Percentiles rank a stretch among this genome's conserved stretches.
Conservation (phyloP, 2,797 vertebrate genomes). For the Acanthurus leucopareius region DNA sequence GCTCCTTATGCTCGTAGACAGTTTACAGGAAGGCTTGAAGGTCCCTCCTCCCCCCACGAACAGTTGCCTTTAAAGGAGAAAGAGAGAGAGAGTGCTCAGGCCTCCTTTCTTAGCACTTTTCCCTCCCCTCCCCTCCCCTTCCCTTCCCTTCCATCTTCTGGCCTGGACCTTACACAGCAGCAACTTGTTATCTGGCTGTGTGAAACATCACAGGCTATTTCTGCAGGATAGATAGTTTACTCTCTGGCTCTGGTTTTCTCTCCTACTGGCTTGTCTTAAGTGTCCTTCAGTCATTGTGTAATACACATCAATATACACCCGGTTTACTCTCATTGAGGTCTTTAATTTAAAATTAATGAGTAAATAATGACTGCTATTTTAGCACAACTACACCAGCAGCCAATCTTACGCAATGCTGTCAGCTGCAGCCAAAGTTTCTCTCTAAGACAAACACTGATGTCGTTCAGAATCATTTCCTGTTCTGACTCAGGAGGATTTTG, state of each 20-base stretch:
- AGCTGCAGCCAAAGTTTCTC: conserved; percentile 7
- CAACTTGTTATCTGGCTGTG: conserved; percentile 73
- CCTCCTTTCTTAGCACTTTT: conserved; percentile 6
- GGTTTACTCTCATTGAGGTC: conserved; percentile 16
- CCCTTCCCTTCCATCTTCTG: conserved; percentile 50
- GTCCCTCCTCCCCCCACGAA: conserved; percentile 60
- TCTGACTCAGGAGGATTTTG: conserved; percentile 1
- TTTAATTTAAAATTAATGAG: conserved; percentile 39
- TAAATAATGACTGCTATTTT: conserved; percentile 37
- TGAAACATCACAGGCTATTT: conserved; percentile 76
- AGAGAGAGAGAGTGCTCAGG: conserved; percentile 23
- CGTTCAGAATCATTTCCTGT: background rate
- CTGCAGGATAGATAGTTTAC: conserved; percentile 52
- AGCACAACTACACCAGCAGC: conserved; percentile 15
- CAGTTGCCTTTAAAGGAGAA: conserved; percentile 81
- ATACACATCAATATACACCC: conserved; percentile 14
- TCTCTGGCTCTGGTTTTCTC: conserved; percentile 41
- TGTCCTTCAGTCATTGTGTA: conserved; percentile 33
- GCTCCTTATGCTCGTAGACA: conserved; percentile 63
- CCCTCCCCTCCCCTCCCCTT: background rate
- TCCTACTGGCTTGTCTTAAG: conserved; percentile 33
- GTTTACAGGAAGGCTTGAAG: conserved; percentile 75
- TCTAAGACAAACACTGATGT: background rate
- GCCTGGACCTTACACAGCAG: conserved; percentile 66
- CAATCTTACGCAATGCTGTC: background rate